Evolutionary conservation across 2,888 invertebrate species (phyloP), one percentile per base, ranked within the genome.

Genomic region (Andrena bucephala): DNA sequence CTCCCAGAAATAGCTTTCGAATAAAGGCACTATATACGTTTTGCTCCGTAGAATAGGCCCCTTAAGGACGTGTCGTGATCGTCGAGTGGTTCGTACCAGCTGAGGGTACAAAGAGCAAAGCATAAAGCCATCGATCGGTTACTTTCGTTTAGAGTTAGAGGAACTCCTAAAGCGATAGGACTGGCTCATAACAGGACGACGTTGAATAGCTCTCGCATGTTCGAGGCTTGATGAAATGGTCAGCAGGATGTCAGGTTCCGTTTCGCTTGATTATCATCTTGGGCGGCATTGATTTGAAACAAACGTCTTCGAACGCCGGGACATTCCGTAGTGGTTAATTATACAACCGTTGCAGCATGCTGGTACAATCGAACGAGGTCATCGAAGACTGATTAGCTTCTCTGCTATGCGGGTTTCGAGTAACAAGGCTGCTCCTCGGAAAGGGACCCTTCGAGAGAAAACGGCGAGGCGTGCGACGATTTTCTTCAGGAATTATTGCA

Each of bases 381-480:
- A 57, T 74, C 77, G 13, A 13, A 66, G 65, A 33, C 77, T 36
- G 77, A 77, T 65, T 74, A 65, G 75, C 57, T 74, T 65, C 65
- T 10, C 48, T 4, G 27, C 48, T 77, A 50, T 27, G 27, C 36
- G 63, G 59, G 63, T 57, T 36, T 31, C 8, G 24, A 33, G 54
- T 13, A 10, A 65, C 65, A 20, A 42, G n/a, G 10, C 60, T 33
- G 31, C 42, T n/a, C 7, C 13, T 31, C 20, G 16, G 10, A 59
- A 70, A 10, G 29, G 20, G n/a, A 7, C 8, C 29, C 42, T 59
- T 59, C 8, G 2, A 31, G n/a, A 31, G 29, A 13, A 69, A 52
- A 54, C 54, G 54, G 1, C 29, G 36, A 3, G 4, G n/a, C 36
- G 16, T 4, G 27, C 20, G 57, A 57, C 8, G 5, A 24, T 24